A percentile compares a stretch with the other conserved stretches of the same genome.
Evolutionary conservation across 2,888 invertebrate genomes (phyloP).

Genomic region (Idaea straminata): DNA sequence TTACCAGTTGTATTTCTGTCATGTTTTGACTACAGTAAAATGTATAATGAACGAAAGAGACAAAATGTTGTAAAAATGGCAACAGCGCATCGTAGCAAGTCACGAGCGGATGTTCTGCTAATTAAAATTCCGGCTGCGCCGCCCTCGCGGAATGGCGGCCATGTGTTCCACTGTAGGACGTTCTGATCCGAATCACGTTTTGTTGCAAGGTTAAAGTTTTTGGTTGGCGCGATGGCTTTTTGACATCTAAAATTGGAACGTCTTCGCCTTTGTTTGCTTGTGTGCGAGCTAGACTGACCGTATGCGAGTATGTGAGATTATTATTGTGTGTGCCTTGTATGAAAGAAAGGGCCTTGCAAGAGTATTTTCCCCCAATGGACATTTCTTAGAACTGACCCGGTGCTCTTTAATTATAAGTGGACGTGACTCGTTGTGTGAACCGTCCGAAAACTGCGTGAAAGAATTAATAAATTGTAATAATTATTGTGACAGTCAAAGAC

Average conservation of each 20-base stretch:
- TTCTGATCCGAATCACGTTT: conserved; percentile 70
- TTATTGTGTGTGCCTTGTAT: conserved; percentile 47
- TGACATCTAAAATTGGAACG: conserved; percentile 48
- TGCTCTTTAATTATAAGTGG: conserved; percentile 69
- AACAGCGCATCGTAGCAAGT: conserved; percentile 70
- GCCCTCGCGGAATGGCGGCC: conserved; percentile 80
- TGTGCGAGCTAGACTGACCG: conserved; percentile 63
- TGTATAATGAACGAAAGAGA: conserved; percentile 55
- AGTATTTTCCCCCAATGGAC: conserved; percentile 54
- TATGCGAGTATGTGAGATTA: conserved; percentile 54
- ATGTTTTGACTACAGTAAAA: conserved; percentile 43
- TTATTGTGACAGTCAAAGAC: conserved; percentile 37
- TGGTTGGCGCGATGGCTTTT: conserved; percentile 56
- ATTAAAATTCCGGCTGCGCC: conserved; percentile 81
- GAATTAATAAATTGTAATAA: conserved; percentile 36
- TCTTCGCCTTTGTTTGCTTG: conserved; percentile 55
- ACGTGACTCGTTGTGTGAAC: conserved; percentile 67
- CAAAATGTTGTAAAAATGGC: conserved; percentile 60
- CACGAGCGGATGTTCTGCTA: conserved; percentile 80
- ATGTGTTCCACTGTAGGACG: conserved; percentile 73
- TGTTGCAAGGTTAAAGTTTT: conserved; percentile 76
- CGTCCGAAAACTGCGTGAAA: conserved; percentile 62
- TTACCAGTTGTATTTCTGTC: conserved; percentile 17
- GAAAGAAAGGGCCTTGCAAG: conserved; percentile 52
- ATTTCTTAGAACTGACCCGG: conserved; percentile 76